Evolutionary conservation across 2,888 invertebrate species (phyloP), one percentile per base, ranked within the genome.

Genomic region (Macrophya alboannulata): DNA sequence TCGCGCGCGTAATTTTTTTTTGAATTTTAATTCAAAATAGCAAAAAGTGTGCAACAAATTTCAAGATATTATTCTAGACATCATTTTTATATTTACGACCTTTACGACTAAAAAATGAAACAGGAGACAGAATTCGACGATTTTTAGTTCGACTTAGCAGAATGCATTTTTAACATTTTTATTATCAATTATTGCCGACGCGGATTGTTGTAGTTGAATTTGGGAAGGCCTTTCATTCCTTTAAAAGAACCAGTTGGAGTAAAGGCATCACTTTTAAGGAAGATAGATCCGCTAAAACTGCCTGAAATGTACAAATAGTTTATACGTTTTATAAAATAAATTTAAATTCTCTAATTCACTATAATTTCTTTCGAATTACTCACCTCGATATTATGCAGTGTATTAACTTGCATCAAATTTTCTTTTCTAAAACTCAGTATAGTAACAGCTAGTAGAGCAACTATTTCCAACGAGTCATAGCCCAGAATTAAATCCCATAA

Each of bases 401-500:
- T 97, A 88, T 96, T 95, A 37, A 95, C 95, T 94, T 96, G 95
- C 94, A 98, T 95, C 71, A 98, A 95, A 93, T 98, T 98, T 90
- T 98, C 97, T 92, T 97, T 97, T 45, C 98, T 95, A 91, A 98
- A 98, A 91, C 97, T 97, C 43, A 98, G 94, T 89, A 98, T 97
- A 21, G 97, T 96, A 62, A 97, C 96, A 0, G 98, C 97, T 85
- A 98, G 95, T n/a, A 98, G 94, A 0, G 99, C 96, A 84, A 99
- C 95, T 59, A 99, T 96, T 94, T 99, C 98, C 86, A 99, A 94
- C 9, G 98, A 98, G 93, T 99, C 98, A 93, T 98, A 98, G 4
- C 98, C 99, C 15, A 99, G 95, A 84, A 98, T 95, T 89, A 98
- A 95, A 93, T 99, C 99, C 99, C 99, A 99, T 17, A 99, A 94